Percentiles rank a stretch among this genome's conserved stretches.
Evolutionary conservation across 1,140 invertebrate genomes (phyloP).

Genomic region (Eciton burchellii): DNA sequence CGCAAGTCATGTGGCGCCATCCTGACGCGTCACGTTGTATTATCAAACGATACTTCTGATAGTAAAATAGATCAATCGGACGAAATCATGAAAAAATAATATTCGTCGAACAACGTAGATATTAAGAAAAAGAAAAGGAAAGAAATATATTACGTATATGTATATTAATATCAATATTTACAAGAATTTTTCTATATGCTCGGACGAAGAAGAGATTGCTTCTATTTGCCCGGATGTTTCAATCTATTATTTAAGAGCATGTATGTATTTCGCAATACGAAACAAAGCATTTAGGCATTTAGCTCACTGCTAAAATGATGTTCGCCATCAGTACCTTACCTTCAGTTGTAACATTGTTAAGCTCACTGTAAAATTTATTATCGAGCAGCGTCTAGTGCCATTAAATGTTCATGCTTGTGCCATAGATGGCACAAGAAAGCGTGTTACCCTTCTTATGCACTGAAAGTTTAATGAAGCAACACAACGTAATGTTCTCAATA

Average conservation of each 20-base stretch:
- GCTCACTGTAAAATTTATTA: slow-evolving; percentile 12
- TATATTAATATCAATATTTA: neutral
- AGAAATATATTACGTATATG: neutral
- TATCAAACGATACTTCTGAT: neutral
- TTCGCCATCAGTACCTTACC: neutral
- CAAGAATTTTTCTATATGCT: neutral
- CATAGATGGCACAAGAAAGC: slow-evolving; percentile 33
- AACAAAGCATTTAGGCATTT: neutral
- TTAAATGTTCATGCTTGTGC: slow-evolving; percentile 21
- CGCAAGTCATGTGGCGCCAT: slow-evolving; percentile 36
- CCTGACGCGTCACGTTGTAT: neutral
- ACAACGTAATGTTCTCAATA: too few relatives aligned
- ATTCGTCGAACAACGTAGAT: neutral
- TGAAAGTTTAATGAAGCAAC: too few relatives aligned
- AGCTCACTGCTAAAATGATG: neutral
- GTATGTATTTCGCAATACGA: neutral
- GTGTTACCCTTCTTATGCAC: neutral
- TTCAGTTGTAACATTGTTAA: neutral
- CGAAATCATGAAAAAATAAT: neutral
- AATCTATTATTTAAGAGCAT: too few relatives aligned
- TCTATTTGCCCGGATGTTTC: too few relatives aligned
- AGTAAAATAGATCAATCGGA: slow-evolving; percentile 16
- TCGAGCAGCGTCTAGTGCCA: neutral
- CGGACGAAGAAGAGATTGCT: neutral
- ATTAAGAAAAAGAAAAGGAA: neutral